Evolutionary conservation across 2,888 invertebrate species (phyloP).

Genomic region (Linnaemya vulpina): DNA sequence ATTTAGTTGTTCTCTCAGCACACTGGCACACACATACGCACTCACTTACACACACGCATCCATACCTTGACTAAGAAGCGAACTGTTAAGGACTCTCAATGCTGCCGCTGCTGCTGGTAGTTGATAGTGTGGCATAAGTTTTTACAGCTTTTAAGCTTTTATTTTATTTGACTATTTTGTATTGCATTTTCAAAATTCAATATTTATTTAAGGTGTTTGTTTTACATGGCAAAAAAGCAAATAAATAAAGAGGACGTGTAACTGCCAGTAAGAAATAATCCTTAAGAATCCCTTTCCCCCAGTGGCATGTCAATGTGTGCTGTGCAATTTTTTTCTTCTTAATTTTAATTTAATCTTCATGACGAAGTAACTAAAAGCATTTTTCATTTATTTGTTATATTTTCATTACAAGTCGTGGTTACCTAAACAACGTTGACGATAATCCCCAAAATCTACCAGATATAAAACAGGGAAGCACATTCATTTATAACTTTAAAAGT

Average conservation of each 20-base stretch:
- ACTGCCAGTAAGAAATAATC: conserved; percentile 30
- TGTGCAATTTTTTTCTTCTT: not conserved
- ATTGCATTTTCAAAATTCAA: conserved; percentile 45
- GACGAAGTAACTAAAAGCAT: conserved; percentile 50
- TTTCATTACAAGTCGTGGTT: conserved; percentile 12
- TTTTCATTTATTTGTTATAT: conserved; percentile 43
- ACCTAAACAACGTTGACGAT: not conserved
- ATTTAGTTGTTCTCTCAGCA: conserved; percentile 65
- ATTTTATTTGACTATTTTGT: conserved; percentile 39
- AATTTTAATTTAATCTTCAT: conserved; percentile 56
- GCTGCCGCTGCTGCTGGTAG: not conserved
- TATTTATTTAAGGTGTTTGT: conserved; percentile 68
- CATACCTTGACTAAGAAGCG: not conserved
- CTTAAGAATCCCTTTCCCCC: conserved; percentile 29
- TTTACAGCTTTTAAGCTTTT: conserved; percentile 60
- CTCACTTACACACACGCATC: not conserved
- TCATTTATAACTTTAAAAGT: no score
- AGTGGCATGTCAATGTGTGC: conserved; percentile 12
- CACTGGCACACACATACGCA: not conserved
- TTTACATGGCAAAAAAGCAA: conserved; percentile 27
- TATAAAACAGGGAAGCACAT: no score
- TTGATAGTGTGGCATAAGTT: conserved; percentile 45
- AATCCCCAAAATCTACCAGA: not conserved
- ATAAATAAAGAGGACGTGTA: not conserved
- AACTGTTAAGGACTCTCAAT: not conserved